Base-by-base conservation (phyloP, 1,140 invertebrate species). In the Druon quercuslanigerum region DNA sequence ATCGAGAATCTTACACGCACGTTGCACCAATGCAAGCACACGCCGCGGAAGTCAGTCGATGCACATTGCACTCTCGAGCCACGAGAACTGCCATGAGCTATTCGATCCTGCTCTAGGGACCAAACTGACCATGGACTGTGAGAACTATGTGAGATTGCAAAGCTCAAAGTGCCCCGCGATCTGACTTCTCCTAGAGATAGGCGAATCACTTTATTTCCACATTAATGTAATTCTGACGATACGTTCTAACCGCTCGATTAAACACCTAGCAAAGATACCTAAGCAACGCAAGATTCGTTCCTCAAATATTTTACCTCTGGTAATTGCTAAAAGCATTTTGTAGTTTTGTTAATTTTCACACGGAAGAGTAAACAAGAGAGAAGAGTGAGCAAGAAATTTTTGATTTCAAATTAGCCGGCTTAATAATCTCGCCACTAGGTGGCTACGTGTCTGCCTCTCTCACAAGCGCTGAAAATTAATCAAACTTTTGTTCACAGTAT, bases 1-100 rank as follows among this genome's bases (percentile, higher is more conserved):
- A 83, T 79, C 72, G 75, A 72, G 75, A 60, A 60, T 60, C 20
- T 60, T 60, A 60, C 57, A 60, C 57, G 57, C 57, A 60, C 57
- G 60, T 66, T 66, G 60, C 60, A 66, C 25, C 60, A 66, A 40
- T 74, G 33, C 57, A 66, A 57, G 57, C 33, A 66, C 74, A 66
- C 50, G 33, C 56, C 54, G 52, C 73, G 19, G 73, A 74, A 40
- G 33, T 72, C 50, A 51, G 46, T 74, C 56, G 56, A 40, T 60
- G 20, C 25, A 66, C 60, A 33, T 40, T 16, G 57, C 57, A 46
- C 6, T 46, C 40, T 46, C 40, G 7, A 40, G 60, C 60, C 25
- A 40, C 20, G 57, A 25, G 56, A 57, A 19, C 19, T 20, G 11
- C 57, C 40, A 60, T 60, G 57, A 60, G 20, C 60, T n/a, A 66